A percentile compares a stretch with the other conserved stretches of the same genome.
phyloP scores from a whole-genome alignment of 1,140 invertebrate genomes.

The Nephila pilipes region DNA sequence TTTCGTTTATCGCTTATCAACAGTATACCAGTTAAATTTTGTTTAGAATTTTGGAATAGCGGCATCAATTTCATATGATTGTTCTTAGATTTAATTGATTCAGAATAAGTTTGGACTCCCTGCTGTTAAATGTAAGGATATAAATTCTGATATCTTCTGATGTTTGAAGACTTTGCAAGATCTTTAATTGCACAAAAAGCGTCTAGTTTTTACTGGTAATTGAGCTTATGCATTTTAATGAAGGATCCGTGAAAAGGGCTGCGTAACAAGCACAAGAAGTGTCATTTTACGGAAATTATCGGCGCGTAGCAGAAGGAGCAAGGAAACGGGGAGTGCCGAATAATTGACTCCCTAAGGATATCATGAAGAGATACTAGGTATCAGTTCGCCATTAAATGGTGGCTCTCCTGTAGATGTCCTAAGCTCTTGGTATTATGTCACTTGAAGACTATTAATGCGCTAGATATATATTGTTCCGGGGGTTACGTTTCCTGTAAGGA shows the following conservation, averaged over 20 bases:
- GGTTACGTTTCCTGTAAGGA: not conserved
- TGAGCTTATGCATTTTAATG: not conserved
- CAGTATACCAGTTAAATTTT: no score
- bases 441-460: not conserved
- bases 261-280: slow-evolving; percentile 9
- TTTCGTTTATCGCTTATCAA: no score
- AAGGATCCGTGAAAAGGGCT: not conserved
- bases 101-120: no score
- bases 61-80: no score
- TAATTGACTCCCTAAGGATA: slow-evolving; percentile 40
- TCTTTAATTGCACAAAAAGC: not conserved
- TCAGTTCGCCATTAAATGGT: slow-evolving; percentile 46
- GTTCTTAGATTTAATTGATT: no score
- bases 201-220: not conserved
- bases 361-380: not conserved
- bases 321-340: slow-evolving; percentile 4
- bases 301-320: not conserved
- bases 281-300: slow-evolving; percentile 37
- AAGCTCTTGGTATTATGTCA: not conserved
- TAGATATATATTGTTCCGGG: not conserved
- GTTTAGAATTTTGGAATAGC: no score
- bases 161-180: no score
- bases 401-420: slow-evolving; percentile 12
- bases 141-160: no score
- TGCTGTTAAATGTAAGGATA: no score